A percentile compares a stretch with the other conserved stretches of the same genome.
These are phyloP conservation scores for Labeo catla DNA, from an alignment of 2,113 vertebrate genomes.

Conservation along the genomic window DNA sequence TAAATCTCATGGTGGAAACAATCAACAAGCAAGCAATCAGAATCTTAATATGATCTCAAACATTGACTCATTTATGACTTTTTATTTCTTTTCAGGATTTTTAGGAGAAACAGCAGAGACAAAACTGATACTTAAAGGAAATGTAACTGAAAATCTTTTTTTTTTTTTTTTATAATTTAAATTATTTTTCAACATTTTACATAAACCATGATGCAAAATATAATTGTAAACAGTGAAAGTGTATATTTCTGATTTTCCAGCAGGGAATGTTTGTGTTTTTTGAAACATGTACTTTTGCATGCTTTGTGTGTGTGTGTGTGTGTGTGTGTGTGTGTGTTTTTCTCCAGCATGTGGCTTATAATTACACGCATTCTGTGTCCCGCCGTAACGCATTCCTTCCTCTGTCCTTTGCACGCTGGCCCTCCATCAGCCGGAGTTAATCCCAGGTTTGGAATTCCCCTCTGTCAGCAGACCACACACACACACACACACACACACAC, in stretches of 20 bases:
- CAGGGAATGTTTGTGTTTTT: not conserved
- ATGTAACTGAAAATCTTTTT: not conserved
- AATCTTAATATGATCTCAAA: no score
- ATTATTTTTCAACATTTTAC: not conserved
- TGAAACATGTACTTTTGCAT: not conserved
- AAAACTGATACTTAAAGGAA: not conserved
- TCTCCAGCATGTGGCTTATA: not conserved
- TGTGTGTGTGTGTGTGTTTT: conserved; percentile 7
- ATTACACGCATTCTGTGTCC: conserved; percentile 1
- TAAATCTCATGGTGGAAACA: no score
- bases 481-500: conserved; percentile 42
- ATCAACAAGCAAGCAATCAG: no score
- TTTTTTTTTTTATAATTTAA: no score
- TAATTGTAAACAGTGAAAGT: not conserved
- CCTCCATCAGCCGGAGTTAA: conserved; percentile 34
- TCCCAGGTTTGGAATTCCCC: conserved; percentile 58
- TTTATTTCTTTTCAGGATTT: no score
- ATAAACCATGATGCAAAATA: not conserved
- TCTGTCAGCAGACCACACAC: conserved; percentile 55
- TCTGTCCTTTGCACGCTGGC: conserved; percentile 13
- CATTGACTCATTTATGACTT: no score
- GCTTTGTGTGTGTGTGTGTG: not conserved
- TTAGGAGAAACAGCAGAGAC: not conserved
- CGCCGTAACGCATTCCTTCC: conserved; percentile 17
- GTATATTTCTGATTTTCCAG: not conserved